Conservation (phyloP, 2,113 vertebrate genomes). For the Patagioenas fasciata region DNA sequence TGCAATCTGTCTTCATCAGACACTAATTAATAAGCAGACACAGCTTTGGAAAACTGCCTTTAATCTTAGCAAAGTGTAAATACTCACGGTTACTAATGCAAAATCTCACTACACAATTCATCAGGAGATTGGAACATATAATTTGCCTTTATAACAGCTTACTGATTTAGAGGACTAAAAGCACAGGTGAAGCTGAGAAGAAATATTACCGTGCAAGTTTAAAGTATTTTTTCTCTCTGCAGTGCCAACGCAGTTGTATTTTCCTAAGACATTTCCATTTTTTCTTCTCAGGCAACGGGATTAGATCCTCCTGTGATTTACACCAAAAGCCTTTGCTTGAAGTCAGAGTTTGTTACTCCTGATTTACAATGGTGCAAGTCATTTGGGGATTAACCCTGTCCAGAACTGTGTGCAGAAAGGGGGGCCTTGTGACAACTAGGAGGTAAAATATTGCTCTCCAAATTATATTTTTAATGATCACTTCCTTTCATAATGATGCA, state of each 20-base stretch:
- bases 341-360: conserved; percentile 40
- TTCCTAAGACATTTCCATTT: conserved; percentile 34
- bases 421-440: conserved; percentile 30
- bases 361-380: conserved; percentile 51
- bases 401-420: conserved; percentile 10
- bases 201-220: conserved; percentile 58
- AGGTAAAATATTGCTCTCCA: conserved; percentile 68
- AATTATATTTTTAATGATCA: conserved; percentile 71
- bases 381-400: conserved; percentile 31
- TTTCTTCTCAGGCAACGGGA: neutral
- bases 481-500: conserved; percentile 72
- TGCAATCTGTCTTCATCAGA: conserved; percentile 75
- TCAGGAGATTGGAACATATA: conserved; percentile 53
- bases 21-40: conserved; percentile 74
- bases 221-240: conserved; percentile 13
- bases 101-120: conserved; percentile 72
- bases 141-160: conserved; percentile 62
- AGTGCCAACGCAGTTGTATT: conserved; percentile 39
- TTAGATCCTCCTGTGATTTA: conserved; percentile 38
- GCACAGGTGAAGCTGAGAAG: conserved; percentile 65
- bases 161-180: conserved; percentile 62
- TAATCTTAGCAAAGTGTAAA: conserved; percentile 75
- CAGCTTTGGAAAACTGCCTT: conserved; percentile 71
- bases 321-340: conserved; percentile 18
- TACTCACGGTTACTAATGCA: conserved; percentile 70